phyloP scores from a whole-genome alignment of 2,888 invertebrate genomes.

The Chrysodeixis includens region DNA sequence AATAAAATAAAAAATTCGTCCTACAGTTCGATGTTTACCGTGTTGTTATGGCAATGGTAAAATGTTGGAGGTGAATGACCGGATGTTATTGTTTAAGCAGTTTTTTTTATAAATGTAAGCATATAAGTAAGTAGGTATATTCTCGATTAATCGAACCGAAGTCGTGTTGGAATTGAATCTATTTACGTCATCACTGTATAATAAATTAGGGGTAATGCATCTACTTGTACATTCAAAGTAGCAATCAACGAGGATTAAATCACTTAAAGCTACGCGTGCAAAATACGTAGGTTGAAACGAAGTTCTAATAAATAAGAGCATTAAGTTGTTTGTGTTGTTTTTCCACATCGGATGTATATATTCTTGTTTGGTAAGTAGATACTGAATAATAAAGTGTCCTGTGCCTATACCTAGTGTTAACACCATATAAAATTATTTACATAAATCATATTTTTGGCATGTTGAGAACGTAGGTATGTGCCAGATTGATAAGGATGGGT shows the following conservation, averaged over 20 bases:
- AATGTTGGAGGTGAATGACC: conserved; percentile 3
- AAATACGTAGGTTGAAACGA: neutral
- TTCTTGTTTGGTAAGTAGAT: neutral
- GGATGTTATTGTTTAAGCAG: neutral
- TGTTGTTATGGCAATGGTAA: neutral
- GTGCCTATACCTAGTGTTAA: neutral
- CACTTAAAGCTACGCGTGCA: neutral
- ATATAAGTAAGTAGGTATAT: neutral
- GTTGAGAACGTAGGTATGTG: conserved; percentile 42
- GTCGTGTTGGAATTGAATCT: neutral
- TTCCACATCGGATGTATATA: neutral
- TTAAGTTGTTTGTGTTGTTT: neutral
- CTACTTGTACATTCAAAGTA: conserved; percentile 3
- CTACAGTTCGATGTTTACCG: neutral
- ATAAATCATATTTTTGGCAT: conserved; percentile 41
- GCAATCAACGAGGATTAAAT: neutral
- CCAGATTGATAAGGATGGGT: conserved; percentile 57
- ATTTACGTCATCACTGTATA: conserved; percentile 3
- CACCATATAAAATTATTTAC: conserved; percentile 30
- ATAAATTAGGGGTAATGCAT: neutral
- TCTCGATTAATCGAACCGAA: neutral
- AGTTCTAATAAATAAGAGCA: neutral
- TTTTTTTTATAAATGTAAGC: neutral
- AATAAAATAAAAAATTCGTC: neutral
- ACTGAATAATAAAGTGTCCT: neutral